Base-by-base conservation (phyloP, 2,888 invertebrate species). In the Cephalotes varians region DNA sequence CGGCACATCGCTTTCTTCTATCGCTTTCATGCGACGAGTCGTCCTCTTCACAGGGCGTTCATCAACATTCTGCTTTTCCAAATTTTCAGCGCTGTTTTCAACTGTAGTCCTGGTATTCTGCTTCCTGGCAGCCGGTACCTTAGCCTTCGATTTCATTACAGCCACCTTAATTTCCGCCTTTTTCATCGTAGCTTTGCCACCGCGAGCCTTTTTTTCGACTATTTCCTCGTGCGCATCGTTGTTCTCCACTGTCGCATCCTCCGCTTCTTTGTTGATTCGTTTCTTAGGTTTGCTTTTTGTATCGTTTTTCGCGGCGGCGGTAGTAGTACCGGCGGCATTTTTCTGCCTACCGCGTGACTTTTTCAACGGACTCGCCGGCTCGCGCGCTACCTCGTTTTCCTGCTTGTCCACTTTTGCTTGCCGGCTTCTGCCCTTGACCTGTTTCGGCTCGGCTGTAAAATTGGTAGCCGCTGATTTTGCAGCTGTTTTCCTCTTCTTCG, bases 401-500 rank as follows among this genome's bases (percentile, higher is more conserved):
- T 86, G 0, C 86, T 88, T 47, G 83, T 84, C 10, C 86, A 88
- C 21, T 81, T 73, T 86, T 85, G 84, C 9, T 10, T 65, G 34
- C 51, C 85, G 37, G 5, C 21, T 10, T 12, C 10, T 34, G 9
- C 2, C 12, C 3, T n/a, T 64, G 0, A 1, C 15, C 25, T 40
- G 28, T 21, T n/a, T 47, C 49, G 47, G 34, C 21, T 49, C 7
- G 1, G 34, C 56, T 15, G 28, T n/a, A n/a, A n/a, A n/a, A n/a
- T n/a, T n/a, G n/a, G n/a, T 2, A 0, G 28, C 58, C 9, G 40
- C 40, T 12, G 73, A 28, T 51, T 80, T 88, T 5, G 58, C 18
- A 21, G 21, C 65, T 0, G 51, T 21, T 60, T 84, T 91, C 34
- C 81, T 88, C 51, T 83, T 90, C 69, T 91, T 92, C 12, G 90